Conservation (phyloP, 2,797 vertebrate species). For the Gymnothorax javanicus region DNA sequence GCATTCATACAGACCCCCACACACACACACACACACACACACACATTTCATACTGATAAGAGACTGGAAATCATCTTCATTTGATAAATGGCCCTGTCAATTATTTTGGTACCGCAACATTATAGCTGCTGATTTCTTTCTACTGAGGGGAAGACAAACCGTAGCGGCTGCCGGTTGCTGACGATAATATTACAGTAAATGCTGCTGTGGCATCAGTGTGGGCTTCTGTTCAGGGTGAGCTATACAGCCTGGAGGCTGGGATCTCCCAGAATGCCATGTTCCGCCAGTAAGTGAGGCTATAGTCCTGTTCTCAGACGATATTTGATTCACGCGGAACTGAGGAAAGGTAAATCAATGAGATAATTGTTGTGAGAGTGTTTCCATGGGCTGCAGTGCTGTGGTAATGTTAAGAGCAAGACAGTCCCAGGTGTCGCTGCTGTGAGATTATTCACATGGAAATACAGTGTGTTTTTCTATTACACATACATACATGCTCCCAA, state of each 20-base stretch:
- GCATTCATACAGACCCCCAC: conserved; percentile 34
- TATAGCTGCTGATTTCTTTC: conserved; percentile 33
- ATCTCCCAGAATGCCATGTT: neutral
- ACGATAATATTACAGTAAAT: conserved; percentile 9
- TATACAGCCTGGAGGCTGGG: no score
- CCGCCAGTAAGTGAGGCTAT: no score
- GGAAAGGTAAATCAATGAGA: neutral
- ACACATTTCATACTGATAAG: conserved; percentile 8
- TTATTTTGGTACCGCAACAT: conserved; percentile 45
- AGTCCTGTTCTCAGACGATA: neutral
- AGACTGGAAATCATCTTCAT: conserved; percentile 41
- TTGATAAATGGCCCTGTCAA: conserved; percentile 44
- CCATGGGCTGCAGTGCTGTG: neutral
- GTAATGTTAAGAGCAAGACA: neutral
- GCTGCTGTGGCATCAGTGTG: no score
- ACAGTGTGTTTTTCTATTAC: neutral
- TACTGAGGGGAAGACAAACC: conserved; percentile 13
- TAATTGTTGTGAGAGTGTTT: neutral
- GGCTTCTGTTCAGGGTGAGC: no score
- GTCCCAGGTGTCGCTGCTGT: neutral
- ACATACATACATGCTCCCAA: neutral
- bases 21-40: neutral
- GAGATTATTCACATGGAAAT: neutral
- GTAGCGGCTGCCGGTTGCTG: conserved; percentile 36
- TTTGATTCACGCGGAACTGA: neutral